A percentile compares a stretch with the other conserved stretches of the same genome.
Conservation (phyloP, 2,888 invertebrate species). For the Drosophila rubida region DNA sequence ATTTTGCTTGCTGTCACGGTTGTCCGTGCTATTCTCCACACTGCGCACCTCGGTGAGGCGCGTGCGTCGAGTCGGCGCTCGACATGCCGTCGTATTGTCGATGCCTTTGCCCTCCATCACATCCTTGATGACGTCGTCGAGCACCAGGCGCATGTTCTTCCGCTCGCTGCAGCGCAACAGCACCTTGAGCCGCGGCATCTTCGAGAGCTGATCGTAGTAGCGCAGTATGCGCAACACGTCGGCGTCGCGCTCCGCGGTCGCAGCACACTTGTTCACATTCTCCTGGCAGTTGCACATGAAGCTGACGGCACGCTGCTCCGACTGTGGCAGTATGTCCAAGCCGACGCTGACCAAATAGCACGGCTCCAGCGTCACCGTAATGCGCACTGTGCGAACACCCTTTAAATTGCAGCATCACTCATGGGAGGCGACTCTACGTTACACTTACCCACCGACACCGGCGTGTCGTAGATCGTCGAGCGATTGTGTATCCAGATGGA, state of each 20-base stretch:
- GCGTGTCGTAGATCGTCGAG: constrained; percentile 45
- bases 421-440: not conserved
- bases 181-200: constrained; percentile 61
- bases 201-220: constrained; percentile 69
- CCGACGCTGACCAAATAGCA: constrained; percentile 74
- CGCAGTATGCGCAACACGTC: constrained; percentile 49
- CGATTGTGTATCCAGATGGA: constrained; percentile 67
- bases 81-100: constrained; percentile 35
- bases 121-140: constrained; percentile 54
- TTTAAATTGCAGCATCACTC: no score
- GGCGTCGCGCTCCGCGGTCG: not conserved
- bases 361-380: constrained; percentile 69
- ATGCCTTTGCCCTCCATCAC: constrained; percentile 31
- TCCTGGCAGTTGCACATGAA: constrained; percentile 55
- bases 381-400: constrained; percentile 41
- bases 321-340: constrained; percentile 46
- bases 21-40: not conserved
- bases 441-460: constrained; percentile 62
- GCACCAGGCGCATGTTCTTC: constrained; percentile 42
- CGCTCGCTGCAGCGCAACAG: constrained; percentile 53
- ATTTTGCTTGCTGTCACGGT: not conserved
- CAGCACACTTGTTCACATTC: constrained; percentile 25
- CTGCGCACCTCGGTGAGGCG: not conserved
- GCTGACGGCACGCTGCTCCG: constrained; percentile 43
- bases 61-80: not conserved